Conservation (phyloP, 2,888 invertebrate species). For the Brachyptera risi region DNA sequence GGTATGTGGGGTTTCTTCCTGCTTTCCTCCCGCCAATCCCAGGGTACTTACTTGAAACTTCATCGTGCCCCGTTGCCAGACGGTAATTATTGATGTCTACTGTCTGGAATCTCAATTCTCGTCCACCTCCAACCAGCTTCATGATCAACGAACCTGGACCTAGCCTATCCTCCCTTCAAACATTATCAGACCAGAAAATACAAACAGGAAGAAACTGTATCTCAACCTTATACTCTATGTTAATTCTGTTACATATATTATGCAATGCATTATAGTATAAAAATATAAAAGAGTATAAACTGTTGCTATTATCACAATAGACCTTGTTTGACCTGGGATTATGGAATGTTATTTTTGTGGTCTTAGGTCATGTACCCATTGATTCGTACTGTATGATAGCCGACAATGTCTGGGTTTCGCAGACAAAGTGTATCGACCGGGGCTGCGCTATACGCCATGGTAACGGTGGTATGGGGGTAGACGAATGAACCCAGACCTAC, state of each 20-base stretch:
- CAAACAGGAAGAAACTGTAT: neutral
- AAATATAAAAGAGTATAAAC: no score
- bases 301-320: constrained; percentile 8
- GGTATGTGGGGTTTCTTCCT: neutral
- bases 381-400: constrained; percentile 33
- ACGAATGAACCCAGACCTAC: constrained; percentile 30
- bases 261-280: no score
- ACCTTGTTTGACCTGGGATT: constrained; percentile 36
- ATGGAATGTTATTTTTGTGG: constrained; percentile 35
- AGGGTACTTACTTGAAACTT: no score
- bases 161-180: constrained; percentile 10
- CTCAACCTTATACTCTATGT: neutral
- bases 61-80: constrained; percentile 22
- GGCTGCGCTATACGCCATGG: no score
- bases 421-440: constrained; percentile 39
- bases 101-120: neutral
- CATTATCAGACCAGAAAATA: neutral
- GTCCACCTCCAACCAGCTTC: constrained; percentile 19
- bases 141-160: constrained; percentile 1
- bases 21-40: constrained; percentile 1
- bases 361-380: constrained; percentile 21
- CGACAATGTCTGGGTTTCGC: constrained; percentile 39
- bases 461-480: constrained; percentile 33
- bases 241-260: no score
- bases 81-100: constrained; percentile 29